These are phyloP conservation scores for Caradrina clavipalpis DNA, from an alignment of 2,888 invertebrate genomes.

Conservation along the genomic window DNA sequence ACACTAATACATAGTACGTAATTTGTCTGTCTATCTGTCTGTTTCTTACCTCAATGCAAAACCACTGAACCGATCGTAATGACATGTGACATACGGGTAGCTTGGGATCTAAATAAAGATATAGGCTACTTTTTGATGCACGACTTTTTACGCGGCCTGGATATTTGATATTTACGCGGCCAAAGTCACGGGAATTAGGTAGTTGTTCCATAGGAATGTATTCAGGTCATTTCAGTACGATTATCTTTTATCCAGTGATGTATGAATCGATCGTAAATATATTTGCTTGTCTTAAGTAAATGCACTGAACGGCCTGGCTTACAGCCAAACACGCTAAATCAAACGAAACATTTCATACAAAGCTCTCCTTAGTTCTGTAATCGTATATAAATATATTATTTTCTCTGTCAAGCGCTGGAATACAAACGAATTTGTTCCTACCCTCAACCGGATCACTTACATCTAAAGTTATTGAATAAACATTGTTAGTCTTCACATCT, in stretches of 20 bases:
- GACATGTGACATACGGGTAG: background rate
- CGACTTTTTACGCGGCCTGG: too few relatives aligned
- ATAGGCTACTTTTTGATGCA: background rate
- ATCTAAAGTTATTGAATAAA: constrained; percentile 88
- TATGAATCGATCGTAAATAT: constrained; percentile 54
- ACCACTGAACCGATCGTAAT: background rate
- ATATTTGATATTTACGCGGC: background rate
- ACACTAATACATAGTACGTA: too few relatives aligned
- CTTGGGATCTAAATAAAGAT: background rate
- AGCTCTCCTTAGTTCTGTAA: constrained; percentile 88
- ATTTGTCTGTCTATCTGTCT: background rate
- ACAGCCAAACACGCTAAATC: constrained; percentile 66
- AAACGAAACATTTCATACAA: constrained; percentile 75
- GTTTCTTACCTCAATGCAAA: too few relatives aligned
- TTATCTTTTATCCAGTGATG: constrained; percentile 48
- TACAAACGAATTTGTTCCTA: constrained; percentile 85
- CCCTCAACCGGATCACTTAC: constrained; percentile 81
- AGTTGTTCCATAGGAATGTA: constrained; percentile 2
- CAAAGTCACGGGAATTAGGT: background rate
- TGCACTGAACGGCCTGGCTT: constrained; percentile 76
- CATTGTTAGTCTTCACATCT: constrained; percentile 88
- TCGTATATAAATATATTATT: constrained; percentile 90
- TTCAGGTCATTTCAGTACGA: constrained; percentile 28
- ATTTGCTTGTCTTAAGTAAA: constrained; percentile 65
- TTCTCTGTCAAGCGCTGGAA: constrained; percentile 82